A percentile compares a stretch with the other conserved stretches of the same genome.
Evolutionary conservation across 2,113 vertebrate genomes (phyloP).

Genomic region (Raja brachyura): DNA sequence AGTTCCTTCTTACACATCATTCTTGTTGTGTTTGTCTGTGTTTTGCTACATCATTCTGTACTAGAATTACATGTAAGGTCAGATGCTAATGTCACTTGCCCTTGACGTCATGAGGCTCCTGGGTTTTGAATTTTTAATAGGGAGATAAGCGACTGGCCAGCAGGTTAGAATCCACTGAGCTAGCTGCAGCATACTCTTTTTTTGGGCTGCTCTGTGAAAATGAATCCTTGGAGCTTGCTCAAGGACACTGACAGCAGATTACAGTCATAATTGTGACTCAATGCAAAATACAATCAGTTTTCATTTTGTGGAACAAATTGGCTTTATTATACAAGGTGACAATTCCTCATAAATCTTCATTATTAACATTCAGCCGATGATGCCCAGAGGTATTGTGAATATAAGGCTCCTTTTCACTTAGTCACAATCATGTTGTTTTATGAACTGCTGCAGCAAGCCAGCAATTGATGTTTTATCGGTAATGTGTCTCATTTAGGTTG

Average conservation of each 20-base stretch:
- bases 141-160: slow-evolving; percentile 30
- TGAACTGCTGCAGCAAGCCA: not conserved
- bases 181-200: not conserved
- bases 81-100: slow-evolving; percentile 22
- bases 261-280: slow-evolving; percentile 19
- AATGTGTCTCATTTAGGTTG: not conserved
- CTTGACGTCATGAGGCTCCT: slow-evolving; percentile 24
- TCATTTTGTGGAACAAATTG: slow-evolving; percentile 33
- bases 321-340: slow-evolving; percentile 28
- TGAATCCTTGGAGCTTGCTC: slow-evolving; percentile 35
- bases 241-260: slow-evolving; percentile 31
- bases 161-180: slow-evolving; percentile 32
- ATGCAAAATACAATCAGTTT: slow-evolving; percentile 22
- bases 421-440: not conserved
- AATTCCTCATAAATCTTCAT: slow-evolving; percentile 18
- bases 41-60: slow-evolving; percentile 20
- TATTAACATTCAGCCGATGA: slow-evolving; percentile 11
- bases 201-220: slow-evolving; percentile 28
- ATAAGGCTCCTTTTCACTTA: slow-evolving; percentile 14
- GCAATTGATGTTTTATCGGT: not conserved
- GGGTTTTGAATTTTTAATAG: slow-evolving; percentile 34
- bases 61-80: slow-evolving; percentile 37
- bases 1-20: not conserved
- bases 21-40: not conserved
- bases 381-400: not conserved